These are phyloP conservation scores for Archips xylosteana DNA, from an alignment of 2,888 invertebrate species.

Conservation along the genomic window DNA sequence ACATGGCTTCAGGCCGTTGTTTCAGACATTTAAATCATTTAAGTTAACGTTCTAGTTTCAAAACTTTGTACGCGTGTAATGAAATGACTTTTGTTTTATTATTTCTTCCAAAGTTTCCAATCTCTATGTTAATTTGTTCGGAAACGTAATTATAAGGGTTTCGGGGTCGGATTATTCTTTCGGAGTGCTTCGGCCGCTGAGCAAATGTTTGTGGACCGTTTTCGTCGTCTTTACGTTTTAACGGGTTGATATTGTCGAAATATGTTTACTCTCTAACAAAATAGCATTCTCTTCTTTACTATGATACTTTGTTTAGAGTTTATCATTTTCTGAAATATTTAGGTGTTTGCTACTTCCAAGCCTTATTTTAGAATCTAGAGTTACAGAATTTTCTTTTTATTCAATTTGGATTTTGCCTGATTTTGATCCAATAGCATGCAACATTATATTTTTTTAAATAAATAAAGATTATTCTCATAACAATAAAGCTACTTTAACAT, in stretches of 20 bases:
- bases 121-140: slow-evolving; percentile 40
- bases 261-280: background rate
- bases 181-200: background rate
- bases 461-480: too few relatives aligned
- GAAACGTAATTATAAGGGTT: slow-evolving; percentile 33
- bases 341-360: background rate
- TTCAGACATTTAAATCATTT: slow-evolving; percentile 41
- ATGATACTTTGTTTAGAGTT: background rate
- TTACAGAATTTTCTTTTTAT: background rate
- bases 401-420: too few relatives aligned
- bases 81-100: slow-evolving; percentile 42
- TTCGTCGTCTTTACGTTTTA: background rate
- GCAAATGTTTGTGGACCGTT: background rate
- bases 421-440: too few relatives aligned
- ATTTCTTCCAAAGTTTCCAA: slow-evolving; percentile 35
- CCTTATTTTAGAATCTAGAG: background rate
- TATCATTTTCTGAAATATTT: background rate
- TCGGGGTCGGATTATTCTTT: slow-evolving; percentile 20
- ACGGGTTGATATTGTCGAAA: background rate
- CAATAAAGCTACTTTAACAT: too few relatives aligned
- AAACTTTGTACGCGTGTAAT: slow-evolving; percentile 40
- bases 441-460: too few relatives aligned
- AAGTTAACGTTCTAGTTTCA: slow-evolving; percentile 35
- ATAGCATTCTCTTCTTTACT: background rate
- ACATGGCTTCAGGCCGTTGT: slow-evolving; percentile 33